Base-by-base conservation (phyloP, 2,797 vertebrate genomes). In the Amazona finschi region DNA sequence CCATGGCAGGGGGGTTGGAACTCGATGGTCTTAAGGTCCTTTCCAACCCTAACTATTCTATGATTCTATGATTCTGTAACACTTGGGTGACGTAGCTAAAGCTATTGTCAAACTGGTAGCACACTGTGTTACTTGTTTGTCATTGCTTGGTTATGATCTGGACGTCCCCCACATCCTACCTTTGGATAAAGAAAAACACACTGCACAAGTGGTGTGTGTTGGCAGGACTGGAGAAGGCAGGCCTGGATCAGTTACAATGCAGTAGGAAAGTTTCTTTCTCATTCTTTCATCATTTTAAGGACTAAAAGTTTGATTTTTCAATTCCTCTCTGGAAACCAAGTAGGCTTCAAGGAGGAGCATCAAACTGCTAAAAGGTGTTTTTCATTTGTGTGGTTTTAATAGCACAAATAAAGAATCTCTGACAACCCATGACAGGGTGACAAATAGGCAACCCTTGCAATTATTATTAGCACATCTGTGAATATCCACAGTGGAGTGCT, bases 381-480 rank as follows among this genome's bases (percentile, higher is more conserved):
- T 91, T 75, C 77, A 90, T 85, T 89, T 95, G 76, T 61, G n/a
- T 77, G 57, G 18, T 87, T 94, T 88, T 94, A 96, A 93, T 88
- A 91, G 93, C 74, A 77, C 84, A 96, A 94, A 91, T 94, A 94
- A 93, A 95, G 79, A 94, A 94, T 87, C 78, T 73, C 60, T 88
- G 66, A 89, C 93, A 95, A 90, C 27, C 8, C 15, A 2, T 36
- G 95, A 93, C 93, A 95, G 46, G 41, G 84, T 87, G 90, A 94
- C 88, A 87, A 96, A 92, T 82, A 69, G 88, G 81, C 78, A 94
- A 57, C 85, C n/a, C 81, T 50, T 62, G 78, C 3, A 0, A 85
- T 46, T 94, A 87, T 90, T 92, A 95, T 91, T 81, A 89, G 87
- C 70, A 91, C 83, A 94, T 95, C 92, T 89, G 84, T 76, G 67